Evolutionary conservation across 2,888 invertebrate genomes (phyloP).

Genomic region (Agrotis segetum): DNA sequence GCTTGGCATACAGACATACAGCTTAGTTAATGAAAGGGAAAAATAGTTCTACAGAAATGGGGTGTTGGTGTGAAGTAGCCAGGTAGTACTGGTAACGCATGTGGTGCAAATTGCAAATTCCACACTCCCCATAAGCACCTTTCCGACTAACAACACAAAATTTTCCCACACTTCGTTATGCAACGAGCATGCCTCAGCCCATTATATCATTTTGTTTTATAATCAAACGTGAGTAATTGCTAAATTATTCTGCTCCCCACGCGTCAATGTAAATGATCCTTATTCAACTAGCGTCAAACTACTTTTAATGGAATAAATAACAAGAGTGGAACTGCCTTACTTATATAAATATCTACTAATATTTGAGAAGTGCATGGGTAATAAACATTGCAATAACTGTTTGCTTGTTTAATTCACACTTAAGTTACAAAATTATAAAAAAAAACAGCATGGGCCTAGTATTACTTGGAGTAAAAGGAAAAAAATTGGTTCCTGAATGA

Average conservation of each 20-base stretch:
- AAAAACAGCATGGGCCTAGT: background rate
- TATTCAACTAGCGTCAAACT: slow-evolving; percentile 29
- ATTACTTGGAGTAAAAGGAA: no score
- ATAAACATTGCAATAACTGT: background rate
- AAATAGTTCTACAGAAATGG: slow-evolving; percentile 73
- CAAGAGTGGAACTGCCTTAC: slow-evolving; percentile 19
- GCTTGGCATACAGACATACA: background rate
- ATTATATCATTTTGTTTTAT: slow-evolving; percentile 58
- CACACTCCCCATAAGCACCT: slow-evolving; percentile 41
- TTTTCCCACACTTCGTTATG: slow-evolving; percentile 62
- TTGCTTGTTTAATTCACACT: background rate
- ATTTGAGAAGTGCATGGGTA: slow-evolving; percentile 4
- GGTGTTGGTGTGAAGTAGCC: slow-evolving; percentile 73
- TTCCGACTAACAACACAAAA: slow-evolving; percentile 36
- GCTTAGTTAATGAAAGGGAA: slow-evolving; percentile 47
- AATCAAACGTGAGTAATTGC: slow-evolving; percentile 55
- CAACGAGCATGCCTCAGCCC: slow-evolving; percentile 47
- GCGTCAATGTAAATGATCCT: slow-evolving; percentile 47
- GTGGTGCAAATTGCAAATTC: slow-evolving; percentile 82
- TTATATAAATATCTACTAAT: slow-evolving; percentile 42
- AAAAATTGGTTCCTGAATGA: background rate
- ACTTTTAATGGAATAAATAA: slow-evolving; percentile 38
- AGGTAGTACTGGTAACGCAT: slow-evolving; percentile 54
- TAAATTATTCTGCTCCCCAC: slow-evolving; percentile 52
- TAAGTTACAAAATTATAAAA: no score